Base-by-base conservation (phyloP, 1,140 invertebrate genomes). In the Pogonomyrmex californicus region DNA sequence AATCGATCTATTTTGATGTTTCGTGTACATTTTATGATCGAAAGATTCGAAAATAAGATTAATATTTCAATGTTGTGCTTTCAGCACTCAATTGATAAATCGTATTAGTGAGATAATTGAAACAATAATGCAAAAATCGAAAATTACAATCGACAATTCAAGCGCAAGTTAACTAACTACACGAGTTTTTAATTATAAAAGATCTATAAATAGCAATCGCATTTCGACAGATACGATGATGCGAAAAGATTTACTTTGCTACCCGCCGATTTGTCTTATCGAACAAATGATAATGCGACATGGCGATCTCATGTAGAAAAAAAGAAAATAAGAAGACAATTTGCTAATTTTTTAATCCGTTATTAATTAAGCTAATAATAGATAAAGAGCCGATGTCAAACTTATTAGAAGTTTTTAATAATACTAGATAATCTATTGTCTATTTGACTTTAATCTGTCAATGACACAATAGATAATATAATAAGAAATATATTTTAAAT, bases 81-180 rank as follows among this genome's bases (percentile, higher is more conserved):
- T 23, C 23, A 23, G 23, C 23, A 23, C 23, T 23, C 44, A 66
- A 66, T 66, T 66, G 44, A 66, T 41, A 66, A 66, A 66, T 66
- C 17, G 9, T 38, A 66, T 66, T 66, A 66, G n/a, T 44, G 38
- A 44, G 9, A 23, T 66, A 66, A 44, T 66, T 66, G 63, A n/a
- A 10, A 66, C n/a, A 41, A 23, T 66, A 17, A 41, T 66, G 38
- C 38, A 10, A 44, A 66, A 66, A 44, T 14, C 23, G 23, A 23
- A 23, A 23, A 23, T 4, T 23, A 41, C 7, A 41, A 66, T 66
- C 38, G 44, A 44, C 23, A 66, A 41, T 66, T 44, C 44, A 23
- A 66, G 4, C n/a, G 9, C 41, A 9, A 65, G 9, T 66, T 66
- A 66, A 66, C 44, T 66, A 66, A 66, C 7, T 33, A 1, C 4